A percentile compares a stretch with the other conserved stretches of the same genome.
These are phyloP conservation scores for Cirrhinus mrigala DNA, from an alignment of 2,797 vertebrate genomes.

Conservation along the genomic window DNA sequence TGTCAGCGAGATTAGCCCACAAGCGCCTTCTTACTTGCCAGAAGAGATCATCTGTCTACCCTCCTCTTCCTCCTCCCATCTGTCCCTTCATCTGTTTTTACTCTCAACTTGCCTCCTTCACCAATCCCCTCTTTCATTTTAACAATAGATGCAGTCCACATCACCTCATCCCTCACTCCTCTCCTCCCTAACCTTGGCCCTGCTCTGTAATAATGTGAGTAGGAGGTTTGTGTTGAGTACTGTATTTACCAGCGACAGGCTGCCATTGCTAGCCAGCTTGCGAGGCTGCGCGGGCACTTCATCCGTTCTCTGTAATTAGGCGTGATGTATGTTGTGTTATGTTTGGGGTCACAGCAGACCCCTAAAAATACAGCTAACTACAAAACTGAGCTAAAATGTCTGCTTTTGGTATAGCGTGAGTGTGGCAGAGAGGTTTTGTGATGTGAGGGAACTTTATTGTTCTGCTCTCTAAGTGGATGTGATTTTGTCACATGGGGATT, in stretches of 20 bases:
- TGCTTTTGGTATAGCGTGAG: neutral
- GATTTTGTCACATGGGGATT: conserved; percentile 48
- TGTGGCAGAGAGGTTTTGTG: conserved; percentile 40
- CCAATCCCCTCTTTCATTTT: conserved; percentile 25
- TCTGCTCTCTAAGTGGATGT: conserved; percentile 53
- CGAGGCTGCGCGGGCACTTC: conserved; percentile 49
- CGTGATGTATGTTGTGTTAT: conserved; percentile 55
- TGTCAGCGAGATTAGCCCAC: conserved; percentile 24
- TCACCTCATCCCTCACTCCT: neutral
- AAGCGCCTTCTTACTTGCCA: neutral
- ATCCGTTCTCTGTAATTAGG: conserved; percentile 60
- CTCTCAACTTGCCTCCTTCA: conserved; percentile 23
- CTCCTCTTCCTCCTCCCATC: conserved; percentile 28
- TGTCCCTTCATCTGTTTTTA: conserved; percentile 37
- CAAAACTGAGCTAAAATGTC: conserved; percentile 28
- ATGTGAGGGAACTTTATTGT: conserved; percentile 46
- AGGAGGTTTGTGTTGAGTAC: conserved; percentile 60
- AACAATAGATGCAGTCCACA: neutral
- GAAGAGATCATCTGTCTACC: conserved; percentile 29
- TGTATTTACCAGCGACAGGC: conserved; percentile 60
- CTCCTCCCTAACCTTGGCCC: conserved; percentile 48
- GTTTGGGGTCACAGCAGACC: conserved; percentile 21
- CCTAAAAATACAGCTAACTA: conserved; percentile 59
- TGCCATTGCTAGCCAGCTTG: conserved; percentile 38
- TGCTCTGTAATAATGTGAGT: conserved; percentile 54